Base-by-base conservation (phyloP, 2,797 vertebrate species). In the Chanos chanos region DNA sequence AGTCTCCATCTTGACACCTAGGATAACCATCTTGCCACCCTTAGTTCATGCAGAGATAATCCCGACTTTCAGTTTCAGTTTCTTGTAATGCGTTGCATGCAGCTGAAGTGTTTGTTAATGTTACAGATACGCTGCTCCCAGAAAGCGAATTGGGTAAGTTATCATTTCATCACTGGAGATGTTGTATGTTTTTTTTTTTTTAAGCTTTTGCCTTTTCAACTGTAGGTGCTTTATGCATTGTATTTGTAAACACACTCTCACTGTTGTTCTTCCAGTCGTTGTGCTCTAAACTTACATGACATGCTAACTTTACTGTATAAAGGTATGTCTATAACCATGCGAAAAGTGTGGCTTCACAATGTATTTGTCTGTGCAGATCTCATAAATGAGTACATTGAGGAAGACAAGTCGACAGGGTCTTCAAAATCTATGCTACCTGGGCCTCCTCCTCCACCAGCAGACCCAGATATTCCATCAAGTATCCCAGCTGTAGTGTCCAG, bases 341-440 rank as follows among this genome's bases (percentile, higher is more conserved):
- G 22, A 28, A 45, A 43, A n/a, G 37, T 34, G n/a, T 43, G 18
- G 40, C 28, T 24, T 7, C 1, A 18, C 16, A 7, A 2, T 25
- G 21, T 15, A 19, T 19, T 43, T 19, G 16, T 37, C 1, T 10
- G 28, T n/a, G 0, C 36, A 90, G 90, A 90, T 1, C 50, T 90
- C 8, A 79, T 92, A 12, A 5, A 82, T 0, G 86, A 90, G 57
- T 60, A 80, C 36, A 77, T 91, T 47, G 48, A 2, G 4, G 77
- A 78, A 39, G 73, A 82, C 1, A 51, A 39, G 19, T 33, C 25
- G 12, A 5, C 7, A 10, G 47, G 10, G 3, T 7, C 39, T 1
- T 1, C 43, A 1, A 18, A 0, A n/a, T 1, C 13, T 10, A 0
- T 2, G 19, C 75, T 83, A 3, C 86, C 80, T 0, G 58, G 69